Evolutionary conservation across 1,140 invertebrate genomes (phyloP).

Genomic region (Pectinophora gossypiella): DNA sequence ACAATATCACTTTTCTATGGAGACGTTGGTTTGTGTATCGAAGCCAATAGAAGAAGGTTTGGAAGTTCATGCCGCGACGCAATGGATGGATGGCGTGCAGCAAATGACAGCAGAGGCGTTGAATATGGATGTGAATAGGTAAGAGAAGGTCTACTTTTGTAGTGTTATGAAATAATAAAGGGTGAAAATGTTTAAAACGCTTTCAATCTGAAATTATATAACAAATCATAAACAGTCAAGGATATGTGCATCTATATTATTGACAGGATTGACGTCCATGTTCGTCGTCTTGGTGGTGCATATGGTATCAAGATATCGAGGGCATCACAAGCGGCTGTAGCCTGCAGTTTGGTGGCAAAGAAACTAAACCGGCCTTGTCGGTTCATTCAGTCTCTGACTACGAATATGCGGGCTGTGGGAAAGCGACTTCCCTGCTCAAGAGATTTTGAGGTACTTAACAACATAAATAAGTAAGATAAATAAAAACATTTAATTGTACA

Average conservation of each 20-base stretch:
- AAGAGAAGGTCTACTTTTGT: too few species aligned
- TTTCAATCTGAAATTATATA: too few species aligned
- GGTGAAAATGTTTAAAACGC: too few species aligned
- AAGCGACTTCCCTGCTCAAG: slow-evolving; percentile 75
- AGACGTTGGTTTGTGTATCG: slow-evolving; percentile 77
- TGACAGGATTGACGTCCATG: slow-evolving; percentile 76
- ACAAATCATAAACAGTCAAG: too few species aligned
- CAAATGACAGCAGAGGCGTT: slow-evolving; percentile 73
- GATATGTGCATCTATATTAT: too few species aligned
- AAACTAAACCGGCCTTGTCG: slow-evolving; percentile 30
- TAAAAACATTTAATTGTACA: background rate
- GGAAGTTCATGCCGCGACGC: slow-evolving; percentile 77
- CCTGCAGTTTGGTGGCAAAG: slow-evolving; percentile 59
- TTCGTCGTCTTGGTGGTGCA: slow-evolving; percentile 76
- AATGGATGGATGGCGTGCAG: slow-evolving; percentile 78
- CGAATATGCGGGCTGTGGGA: slow-evolving; percentile 79
- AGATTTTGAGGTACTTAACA: slow-evolving; percentile 76
- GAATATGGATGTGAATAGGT: slow-evolving; percentile 51
- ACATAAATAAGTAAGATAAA: too few species aligned
- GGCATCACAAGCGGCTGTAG: slow-evolving; percentile 59
- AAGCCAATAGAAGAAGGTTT: slow-evolving; percentile 79
- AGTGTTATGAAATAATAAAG: too few species aligned
- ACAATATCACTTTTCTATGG: slow-evolving; percentile 58
- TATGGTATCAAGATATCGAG: slow-evolving; percentile 79
- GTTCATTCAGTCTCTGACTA: slow-evolving; percentile 73